Evolutionary conservation across 2,888 invertebrate genomes (phyloP).

Genomic region (Caenorhabditis uteleia): DNA sequence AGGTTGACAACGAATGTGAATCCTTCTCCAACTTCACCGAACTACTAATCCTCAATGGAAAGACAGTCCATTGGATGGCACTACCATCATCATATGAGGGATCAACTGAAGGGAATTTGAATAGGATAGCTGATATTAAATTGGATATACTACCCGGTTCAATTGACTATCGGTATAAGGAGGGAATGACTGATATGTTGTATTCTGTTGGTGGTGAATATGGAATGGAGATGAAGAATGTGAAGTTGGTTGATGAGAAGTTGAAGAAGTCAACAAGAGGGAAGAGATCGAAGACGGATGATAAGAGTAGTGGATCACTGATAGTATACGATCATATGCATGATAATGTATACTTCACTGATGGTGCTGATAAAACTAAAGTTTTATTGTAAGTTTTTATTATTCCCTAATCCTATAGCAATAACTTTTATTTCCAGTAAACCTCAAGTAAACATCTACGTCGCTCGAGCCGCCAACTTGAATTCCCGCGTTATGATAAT

Average conservation of each 20-base stretch:
- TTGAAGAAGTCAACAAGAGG: no score
- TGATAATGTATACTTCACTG: constrained; percentile 26
- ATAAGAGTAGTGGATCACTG: no score
- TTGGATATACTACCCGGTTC: constrained; percentile 14
- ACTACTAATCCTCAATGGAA: constrained; percentile 26
- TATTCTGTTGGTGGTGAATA: constrained; percentile 5
- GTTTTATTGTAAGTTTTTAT: no score
- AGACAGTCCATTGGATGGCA: constrained; percentile 11
- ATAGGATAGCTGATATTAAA: constrained; percentile 4
- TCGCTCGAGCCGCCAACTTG: constrained; percentile 1
- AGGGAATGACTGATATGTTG: constrained; percentile 4
- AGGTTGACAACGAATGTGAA: constrained; percentile 12
- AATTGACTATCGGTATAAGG: constrained; percentile 17
- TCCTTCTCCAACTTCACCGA: constrained; percentile 18
- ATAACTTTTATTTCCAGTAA: no score
- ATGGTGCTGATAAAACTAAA: not conserved
- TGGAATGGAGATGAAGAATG: constrained; percentile 5
- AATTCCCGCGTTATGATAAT: constrained; percentile 14
- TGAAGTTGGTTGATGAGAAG: constrained; percentile 9
- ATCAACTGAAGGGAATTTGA: not conserved
- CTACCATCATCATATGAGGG: not conserved
- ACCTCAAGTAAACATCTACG: constrained; percentile 20
- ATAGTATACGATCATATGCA: constrained; percentile 24
- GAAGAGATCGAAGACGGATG: no score
- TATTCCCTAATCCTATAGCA: no score